These are phyloP conservation scores for Masnerella sp. DNA, from an alignment of 2,888 invertebrate species.

Conservation along the genomic window DNA sequence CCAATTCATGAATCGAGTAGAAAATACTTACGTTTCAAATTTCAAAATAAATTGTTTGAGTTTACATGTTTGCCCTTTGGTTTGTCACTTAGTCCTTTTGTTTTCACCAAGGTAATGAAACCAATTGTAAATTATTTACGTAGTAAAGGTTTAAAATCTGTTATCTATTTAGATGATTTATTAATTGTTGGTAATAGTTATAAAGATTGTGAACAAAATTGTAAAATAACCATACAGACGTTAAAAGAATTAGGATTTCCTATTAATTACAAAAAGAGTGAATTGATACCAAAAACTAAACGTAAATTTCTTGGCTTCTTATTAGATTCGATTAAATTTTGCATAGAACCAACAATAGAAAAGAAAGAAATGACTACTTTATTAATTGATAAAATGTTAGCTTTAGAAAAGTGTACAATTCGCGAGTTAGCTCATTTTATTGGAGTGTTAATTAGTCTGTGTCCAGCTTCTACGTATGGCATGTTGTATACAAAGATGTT, in stretches of 20 bases:
- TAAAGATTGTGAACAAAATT: constrained; percentile 1
- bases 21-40: constrained; percentile 64
- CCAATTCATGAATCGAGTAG: constrained; percentile 56
- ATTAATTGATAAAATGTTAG: no score
- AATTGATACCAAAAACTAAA: background rate
- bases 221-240: background rate
- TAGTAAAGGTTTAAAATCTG: constrained; percentile 20
- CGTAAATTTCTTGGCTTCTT: constrained; percentile 18
- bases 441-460: constrained; percentile 18
- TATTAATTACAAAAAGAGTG: constrained; percentile 18
- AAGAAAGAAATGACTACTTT: constrained; percentile 5
- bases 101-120: constrained; percentile 64
- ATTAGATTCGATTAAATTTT: constrained; percentile 5
- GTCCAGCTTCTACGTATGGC: constrained; percentile 23
- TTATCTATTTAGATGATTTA: constrained; percentile 45
- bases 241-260: constrained; percentile 33
- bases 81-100: constrained; percentile 62
- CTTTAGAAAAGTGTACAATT: constrained; percentile 23
- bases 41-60: constrained; percentile 57
- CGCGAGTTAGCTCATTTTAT: constrained; percentile 23
- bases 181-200: constrained; percentile 19
- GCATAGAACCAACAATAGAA: constrained; percentile 6
- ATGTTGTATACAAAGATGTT: constrained; percentile 12
- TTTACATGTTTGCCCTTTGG: constrained; percentile 65
- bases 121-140: no score